Conservation (phyloP, 2,113 vertebrate genomes). For the Trachemys scripta region DNA sequence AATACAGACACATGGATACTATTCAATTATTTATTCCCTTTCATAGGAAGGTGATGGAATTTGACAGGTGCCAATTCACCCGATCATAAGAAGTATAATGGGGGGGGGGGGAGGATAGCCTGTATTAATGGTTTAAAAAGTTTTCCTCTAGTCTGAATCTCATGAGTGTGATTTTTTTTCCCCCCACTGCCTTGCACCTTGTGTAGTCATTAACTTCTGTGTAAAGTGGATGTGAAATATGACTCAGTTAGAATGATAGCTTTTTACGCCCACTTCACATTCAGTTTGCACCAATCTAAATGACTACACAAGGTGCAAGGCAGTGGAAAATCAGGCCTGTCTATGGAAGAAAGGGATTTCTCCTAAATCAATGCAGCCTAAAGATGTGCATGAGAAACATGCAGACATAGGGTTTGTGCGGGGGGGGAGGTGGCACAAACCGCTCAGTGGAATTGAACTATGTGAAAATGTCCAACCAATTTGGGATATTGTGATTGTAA, state of each 20-base stretch:
- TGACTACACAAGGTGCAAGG: rapidly evolving
- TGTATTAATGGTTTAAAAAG: rapidly evolving
- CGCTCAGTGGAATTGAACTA: not conserved
- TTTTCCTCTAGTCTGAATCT: not conserved
- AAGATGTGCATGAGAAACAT: not conserved
- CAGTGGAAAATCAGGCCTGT: not conserved
- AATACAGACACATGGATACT: rapidly evolving
- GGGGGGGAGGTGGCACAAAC: not conserved
- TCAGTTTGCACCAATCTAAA: not conserved
- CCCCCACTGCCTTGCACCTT: not conserved
- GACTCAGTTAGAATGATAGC: not conserved
- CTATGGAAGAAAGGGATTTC: not conserved
- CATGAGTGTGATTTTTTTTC: not conserved
- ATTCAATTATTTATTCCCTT: not conserved
- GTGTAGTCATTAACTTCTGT: not conserved
- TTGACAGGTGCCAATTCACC: not conserved
- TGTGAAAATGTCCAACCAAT: rapidly evolving
- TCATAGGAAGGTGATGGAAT: not conserved
- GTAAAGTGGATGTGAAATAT: not conserved
- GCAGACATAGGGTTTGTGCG: not conserved
- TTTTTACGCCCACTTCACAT: rapidly evolving
- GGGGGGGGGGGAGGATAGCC: too few relatives aligned
- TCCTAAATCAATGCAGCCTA: not conserved
- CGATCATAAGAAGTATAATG: rapidly evolving
- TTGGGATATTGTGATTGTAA: not conserved